These are phyloP conservation scores for Lasiurus cinereus DNA, from an alignment of 2,113 vertebrate genomes.

Conservation along the genomic window DNA sequence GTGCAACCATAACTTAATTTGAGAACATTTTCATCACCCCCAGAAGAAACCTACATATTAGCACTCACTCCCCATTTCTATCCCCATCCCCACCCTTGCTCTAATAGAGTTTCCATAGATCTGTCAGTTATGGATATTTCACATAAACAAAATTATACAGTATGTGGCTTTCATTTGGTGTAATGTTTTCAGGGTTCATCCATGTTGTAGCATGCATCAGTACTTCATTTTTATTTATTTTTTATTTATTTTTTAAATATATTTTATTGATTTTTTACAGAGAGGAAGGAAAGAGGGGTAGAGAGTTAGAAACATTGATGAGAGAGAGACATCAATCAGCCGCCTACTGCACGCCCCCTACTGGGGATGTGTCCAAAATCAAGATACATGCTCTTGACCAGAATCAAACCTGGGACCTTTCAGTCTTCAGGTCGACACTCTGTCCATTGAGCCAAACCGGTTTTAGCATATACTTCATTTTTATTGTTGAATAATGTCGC, in stretches of 20 bases:
- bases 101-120: not conserved
- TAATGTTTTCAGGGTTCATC: not conserved
- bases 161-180: not conserved
- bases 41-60: not conserved
- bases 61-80: not conserved
- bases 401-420: no score
- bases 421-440: no score
- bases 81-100: not conserved
- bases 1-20: not conserved
- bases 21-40: not conserved
- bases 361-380: no score
- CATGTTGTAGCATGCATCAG: rapidly evolving
- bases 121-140: not conserved
- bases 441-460: no score
- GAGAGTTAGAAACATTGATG: no score
- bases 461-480: not conserved
- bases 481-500: not conserved
- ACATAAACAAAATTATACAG: not conserved
- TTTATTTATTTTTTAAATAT: no score
- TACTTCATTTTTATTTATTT: not conserved
- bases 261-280: no score
- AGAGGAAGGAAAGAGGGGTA: no score
- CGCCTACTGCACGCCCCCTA: no score
- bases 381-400: no score
- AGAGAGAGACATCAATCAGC: no score